These are phyloP conservation scores for Apistogramma diplotaenia DNA, from an alignment of 2,113 vertebrate species.

Conservation along the genomic window DNA sequence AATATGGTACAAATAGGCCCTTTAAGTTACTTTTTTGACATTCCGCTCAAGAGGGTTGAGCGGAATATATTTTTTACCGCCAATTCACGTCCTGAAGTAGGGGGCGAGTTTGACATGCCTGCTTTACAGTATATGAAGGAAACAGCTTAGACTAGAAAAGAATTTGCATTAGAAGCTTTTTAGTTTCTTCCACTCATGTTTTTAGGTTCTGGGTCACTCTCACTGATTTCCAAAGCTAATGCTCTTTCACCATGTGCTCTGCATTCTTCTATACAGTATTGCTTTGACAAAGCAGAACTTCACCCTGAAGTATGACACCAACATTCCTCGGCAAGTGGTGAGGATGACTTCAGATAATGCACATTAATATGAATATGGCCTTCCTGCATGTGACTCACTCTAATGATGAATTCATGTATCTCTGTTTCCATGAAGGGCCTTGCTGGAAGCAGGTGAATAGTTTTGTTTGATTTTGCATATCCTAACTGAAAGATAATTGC, in stretches of 20 bases:
- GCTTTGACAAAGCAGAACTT: conserved; percentile 84
- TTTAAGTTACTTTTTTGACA: no score
- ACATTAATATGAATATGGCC: background rate
- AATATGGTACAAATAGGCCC: no score
- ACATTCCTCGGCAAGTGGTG: conserved; percentile 85
- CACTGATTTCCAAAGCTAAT: background rate
- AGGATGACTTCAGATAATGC: conserved; percentile 19
- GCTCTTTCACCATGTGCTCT: background rate
- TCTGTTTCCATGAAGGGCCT: conserved; percentile 72
- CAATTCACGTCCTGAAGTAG: no score
- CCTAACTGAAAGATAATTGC: background rate
- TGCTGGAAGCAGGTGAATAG: conserved; percentile 81
- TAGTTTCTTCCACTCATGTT: background rate
- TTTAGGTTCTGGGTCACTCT: background rate
- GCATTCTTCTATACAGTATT: conserved; percentile 66
- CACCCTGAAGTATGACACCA: conserved; percentile 84
- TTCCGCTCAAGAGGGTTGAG: no score
- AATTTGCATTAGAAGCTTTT: background rate
- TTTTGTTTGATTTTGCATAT: background rate
- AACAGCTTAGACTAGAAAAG: rapidly evolving
- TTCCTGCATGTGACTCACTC: background rate
- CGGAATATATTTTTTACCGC: no score
- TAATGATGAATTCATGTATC: background rate
- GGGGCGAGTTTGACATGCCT: no score
- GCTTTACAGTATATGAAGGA: background rate